Base-by-base conservation (phyloP, 37 sponge, comb jelly and placozoan species). In the Eunapius fragilis region DNA sequence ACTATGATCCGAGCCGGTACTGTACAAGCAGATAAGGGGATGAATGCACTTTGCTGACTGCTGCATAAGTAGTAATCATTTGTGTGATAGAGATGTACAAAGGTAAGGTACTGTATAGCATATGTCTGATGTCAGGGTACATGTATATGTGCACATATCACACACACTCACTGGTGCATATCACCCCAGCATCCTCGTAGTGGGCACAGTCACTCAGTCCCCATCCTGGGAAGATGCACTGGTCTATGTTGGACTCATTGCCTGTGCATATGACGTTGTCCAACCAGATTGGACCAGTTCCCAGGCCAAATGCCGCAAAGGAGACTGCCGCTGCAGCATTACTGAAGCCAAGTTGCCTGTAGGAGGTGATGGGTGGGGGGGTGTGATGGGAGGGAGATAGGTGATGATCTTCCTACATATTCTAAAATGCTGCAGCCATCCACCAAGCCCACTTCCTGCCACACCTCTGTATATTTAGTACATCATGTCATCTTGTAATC, bases 131-230 rank as follows among this genome's bases (percentile, higher is more conserved):
- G n/a, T n/a, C n/a, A n/a, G n/a, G n/a, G 41, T 41, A 41, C 41
- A 41, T 41, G 41, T 41, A 41, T 6, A 41, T 41, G 41, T 41
- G 6, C 41, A 41, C 3, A n/a, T 82, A 86, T 24, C 41, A 3
- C 41, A 3, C 31, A 82, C 91, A 28, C 73, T 72, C 73, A 72
- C 73, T 32, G 3, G 58, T 30, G 67, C 86, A 86, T 27, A 47
- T n/a, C 30, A 79, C 81, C 17, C 81, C 81, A 25, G 81, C 82
- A 82, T 82, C 82, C 37, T 82, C 71, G 70, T 82, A 70, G 31
- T 70, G 70, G 27, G 24, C 11, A 32, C 82, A 82, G 33, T 70
- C 71, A 31, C 28, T 32, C 28, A 70, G 69, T 9, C 71, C 67
- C 70, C 82, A 82, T 34, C 71, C 70, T 2, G 28, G 31, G 33